phyloP scores from a whole-genome alignment of 2,113 vertebrate genomes.

The Baryphthengus martii region DNA sequence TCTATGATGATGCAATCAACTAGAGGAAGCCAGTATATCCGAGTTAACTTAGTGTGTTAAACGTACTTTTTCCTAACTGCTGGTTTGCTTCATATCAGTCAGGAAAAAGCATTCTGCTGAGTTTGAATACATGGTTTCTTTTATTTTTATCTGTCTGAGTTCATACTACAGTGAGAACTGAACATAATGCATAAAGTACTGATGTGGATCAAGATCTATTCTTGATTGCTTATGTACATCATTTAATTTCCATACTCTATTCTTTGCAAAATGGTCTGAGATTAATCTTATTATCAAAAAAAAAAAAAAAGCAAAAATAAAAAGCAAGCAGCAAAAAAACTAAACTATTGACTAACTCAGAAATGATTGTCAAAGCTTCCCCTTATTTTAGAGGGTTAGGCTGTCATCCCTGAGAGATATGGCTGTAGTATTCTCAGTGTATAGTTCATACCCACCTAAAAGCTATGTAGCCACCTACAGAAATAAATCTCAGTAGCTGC shows the following conservation, averaged over 20 bases:
- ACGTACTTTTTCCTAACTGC: background rate
- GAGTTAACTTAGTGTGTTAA: background rate
- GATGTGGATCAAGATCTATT: background rate
- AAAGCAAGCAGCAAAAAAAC: background rate
- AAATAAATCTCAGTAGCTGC: background rate
- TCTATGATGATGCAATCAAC: background rate
- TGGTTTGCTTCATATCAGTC: background rate
- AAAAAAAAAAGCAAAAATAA: background rate
- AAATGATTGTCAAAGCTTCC: background rate
- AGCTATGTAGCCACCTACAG: background rate
- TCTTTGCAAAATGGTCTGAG: background rate
- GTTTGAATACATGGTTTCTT: background rate
- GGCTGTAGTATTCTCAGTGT: background rate
- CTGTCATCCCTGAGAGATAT: background rate
- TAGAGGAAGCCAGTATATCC: background rate
- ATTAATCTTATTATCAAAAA: background rate
- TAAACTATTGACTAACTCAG: background rate
- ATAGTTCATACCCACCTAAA: background rate
- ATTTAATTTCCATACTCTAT: background rate
- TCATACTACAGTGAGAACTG: background rate
- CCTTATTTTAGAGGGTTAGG: background rate
- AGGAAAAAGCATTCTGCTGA: background rate
- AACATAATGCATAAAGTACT: background rate
- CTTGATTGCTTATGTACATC: background rate
- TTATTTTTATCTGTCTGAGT: background rate